Conservation (phyloP, 2,113 vertebrate species). For the Heloderma charlesbogerti region DNA sequence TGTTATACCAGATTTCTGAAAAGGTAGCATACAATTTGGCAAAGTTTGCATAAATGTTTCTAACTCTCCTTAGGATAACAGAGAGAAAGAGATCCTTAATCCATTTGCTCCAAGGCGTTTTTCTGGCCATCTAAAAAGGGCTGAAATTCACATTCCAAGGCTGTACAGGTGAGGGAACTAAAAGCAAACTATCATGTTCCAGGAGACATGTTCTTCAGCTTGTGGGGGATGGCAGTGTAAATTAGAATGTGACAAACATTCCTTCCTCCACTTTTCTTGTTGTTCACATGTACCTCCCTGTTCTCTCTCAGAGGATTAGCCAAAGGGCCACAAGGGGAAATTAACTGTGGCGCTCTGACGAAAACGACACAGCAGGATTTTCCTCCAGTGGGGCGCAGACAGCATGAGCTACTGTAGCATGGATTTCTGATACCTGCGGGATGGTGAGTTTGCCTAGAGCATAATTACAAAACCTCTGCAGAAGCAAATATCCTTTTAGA, state of each 20-base stretch:
- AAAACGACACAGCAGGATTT: conserved; percentile 9
- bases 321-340: not conserved
- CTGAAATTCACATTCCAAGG: not conserved
- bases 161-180: not conserved
- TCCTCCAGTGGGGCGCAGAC: conserved; percentile 4
- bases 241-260: not conserved
- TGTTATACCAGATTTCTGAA: not conserved
- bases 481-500: conserved; percentile 46
- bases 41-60: not conserved
- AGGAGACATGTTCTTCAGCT: not conserved
- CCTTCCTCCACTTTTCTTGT: not conserved
- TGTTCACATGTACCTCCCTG: not conserved
- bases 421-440: conserved; percentile 7
- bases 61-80: not conserved
- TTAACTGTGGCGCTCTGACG: not conserved
- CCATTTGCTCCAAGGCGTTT: not conserved
- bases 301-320: conserved; percentile 7
- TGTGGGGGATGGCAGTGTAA: not conserved
- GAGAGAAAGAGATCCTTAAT: not conserved
- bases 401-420: not conserved
- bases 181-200: not conserved
- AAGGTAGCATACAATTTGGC: not conserved
- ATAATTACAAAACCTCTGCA: conserved; percentile 37
- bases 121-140: not conserved
- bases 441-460: conserved; percentile 36